phyloP scores from a whole-genome alignment of 2,797 vertebrate species.

The Pampus argenteus region DNA sequence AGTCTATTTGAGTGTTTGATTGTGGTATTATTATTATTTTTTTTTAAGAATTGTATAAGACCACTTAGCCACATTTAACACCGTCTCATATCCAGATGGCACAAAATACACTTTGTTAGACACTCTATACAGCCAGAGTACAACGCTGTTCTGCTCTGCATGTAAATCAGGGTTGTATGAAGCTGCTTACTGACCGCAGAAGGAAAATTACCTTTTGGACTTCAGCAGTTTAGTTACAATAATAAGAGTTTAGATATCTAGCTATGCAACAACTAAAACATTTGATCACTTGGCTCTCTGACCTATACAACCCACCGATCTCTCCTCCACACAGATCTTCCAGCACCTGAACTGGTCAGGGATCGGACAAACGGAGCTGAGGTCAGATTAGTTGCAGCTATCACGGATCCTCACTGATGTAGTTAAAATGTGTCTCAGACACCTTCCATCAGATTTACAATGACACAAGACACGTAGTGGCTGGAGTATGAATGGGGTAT shows the following conservation, averaged over 20 bases:
- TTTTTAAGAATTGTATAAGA: background rate
- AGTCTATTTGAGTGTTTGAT: too few relatives aligned
- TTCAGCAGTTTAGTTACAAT: background rate
- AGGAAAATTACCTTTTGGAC: too few relatives aligned
- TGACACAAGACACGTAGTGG: too few relatives aligned
- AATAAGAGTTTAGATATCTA: background rate
- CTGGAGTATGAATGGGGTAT: too few relatives aligned
- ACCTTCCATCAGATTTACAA: background rate
- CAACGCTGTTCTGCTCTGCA: background rate
- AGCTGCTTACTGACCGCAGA: too few relatives aligned
- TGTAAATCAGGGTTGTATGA: background rate
- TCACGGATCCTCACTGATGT: too few relatives aligned
- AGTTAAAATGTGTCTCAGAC: background rate
- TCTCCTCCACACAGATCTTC: background rate
- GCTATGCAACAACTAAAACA: too few relatives aligned
- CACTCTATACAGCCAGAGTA: background rate
- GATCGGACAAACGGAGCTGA: constrained; percentile 5
- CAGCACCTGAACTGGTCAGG: background rate
- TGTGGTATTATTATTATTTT: too few relatives aligned
- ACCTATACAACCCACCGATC: too few relatives aligned
- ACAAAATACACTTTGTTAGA: background rate
- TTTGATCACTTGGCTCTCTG: too few relatives aligned
- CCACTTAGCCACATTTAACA: background rate
- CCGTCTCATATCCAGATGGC: background rate
- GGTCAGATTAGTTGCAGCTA: too few relatives aligned